Percentiles rank a stretch among this genome's conserved stretches.
Evolutionary conservation across 1,140 invertebrate species (phyloP).

Genomic region (Aphelenchoides fujianensis): DNA sequence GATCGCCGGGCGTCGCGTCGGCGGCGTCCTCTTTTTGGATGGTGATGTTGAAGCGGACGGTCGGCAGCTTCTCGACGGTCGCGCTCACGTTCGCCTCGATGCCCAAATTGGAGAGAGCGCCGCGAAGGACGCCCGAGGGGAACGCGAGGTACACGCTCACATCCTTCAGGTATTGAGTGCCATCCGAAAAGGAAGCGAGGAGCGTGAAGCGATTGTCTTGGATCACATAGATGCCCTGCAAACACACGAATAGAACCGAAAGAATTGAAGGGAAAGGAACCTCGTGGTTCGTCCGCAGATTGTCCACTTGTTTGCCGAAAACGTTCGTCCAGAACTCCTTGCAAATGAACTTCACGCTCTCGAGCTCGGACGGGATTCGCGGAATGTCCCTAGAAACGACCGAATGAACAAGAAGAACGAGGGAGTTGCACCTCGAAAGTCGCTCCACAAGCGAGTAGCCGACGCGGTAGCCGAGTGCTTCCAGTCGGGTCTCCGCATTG

Average conservation of each 20-base stretch:
- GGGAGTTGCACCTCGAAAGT: slow-evolving; percentile 20
- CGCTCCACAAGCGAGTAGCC: slow-evolving; percentile 52
- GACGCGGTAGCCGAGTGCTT: slow-evolving; percentile 54
- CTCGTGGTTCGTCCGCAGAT: slow-evolving; percentile 95
- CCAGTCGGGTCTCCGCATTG: slow-evolving; percentile 57
- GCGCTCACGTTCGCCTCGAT: slow-evolving; percentile 89
- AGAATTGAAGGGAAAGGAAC: slow-evolving; percentile 37
- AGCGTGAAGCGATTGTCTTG: slow-evolving; percentile 92
- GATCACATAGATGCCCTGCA: slow-evolving; percentile 86
- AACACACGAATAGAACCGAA: slow-evolving; percentile 27
- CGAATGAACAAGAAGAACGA: slow-evolving; percentile 29
- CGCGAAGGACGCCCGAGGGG: slow-evolving; percentile 89
- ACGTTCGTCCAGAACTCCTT: slow-evolving; percentile 95
- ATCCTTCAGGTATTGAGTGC: slow-evolving; percentile 83
- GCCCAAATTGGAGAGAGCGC: slow-evolving; percentile 87
- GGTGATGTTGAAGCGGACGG: slow-evolving; percentile 75
- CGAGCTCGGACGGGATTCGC: slow-evolving; percentile 92
- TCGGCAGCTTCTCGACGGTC: slow-evolving; percentile 85
- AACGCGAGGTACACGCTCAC: slow-evolving; percentile 89
- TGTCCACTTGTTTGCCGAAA: slow-evolving; percentile 97
- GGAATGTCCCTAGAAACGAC: slow-evolving; percentile 84
- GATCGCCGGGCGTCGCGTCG: too few relatives aligned
- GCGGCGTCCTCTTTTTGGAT: slow-evolving; percentile 10
- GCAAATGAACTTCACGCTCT: slow-evolving; percentile 97
- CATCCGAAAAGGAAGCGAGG: slow-evolving; percentile 78